Evolutionary conservation across 1,140 invertebrate genomes (phyloP), one percentile per base, ranked within the genome.

Genomic region (Drosophila fuyamai): DNA sequence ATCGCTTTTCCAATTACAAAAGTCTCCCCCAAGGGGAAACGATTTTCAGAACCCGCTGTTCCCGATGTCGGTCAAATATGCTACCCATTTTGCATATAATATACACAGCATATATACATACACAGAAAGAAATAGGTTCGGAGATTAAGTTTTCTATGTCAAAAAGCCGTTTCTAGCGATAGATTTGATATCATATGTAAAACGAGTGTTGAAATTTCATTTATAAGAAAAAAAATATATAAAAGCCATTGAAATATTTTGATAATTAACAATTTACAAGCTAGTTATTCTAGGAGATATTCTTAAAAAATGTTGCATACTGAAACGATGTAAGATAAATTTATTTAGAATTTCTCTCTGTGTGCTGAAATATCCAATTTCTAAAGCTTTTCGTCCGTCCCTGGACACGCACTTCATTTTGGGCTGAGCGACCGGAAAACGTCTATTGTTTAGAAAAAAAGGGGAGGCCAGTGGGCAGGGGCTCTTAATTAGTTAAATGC

Each of bases 401-500:
- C 35, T 58, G 54, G 48, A 60, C 78, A 79, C 78, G 83, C 82
- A 85, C 83, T 85, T 82, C 70, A 72, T 63, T 86, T 74, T 80
- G 67, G 80, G 77, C 59, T 70, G 63, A 27, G 62, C 73, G 65
- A 77, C 83, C 82, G 82, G 82, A 86, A 88, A 83, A 63, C 74
- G 58, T 50, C 70, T 57, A 86, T 76, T 86, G 72, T 86, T 70
- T 38, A 18, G 36, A 46, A 65, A 61, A 59, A 44, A 32, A 46
- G 48, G 55, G 44, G 32, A 14, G 47, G 38, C 23, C 2, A 23
- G 7, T 48, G 56, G 53, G 51, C 16, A 32, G 43, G 36, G 67
- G 53, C 65, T 51, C 79, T 81, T 85, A 89, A 90, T 90, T 89
- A 90, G 84, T 83, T 89, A 80, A 89, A 88, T 85, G 74, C 65